Base-by-base conservation (phyloP, 1,140 invertebrate species). In the Heterodera carotae region DNA sequence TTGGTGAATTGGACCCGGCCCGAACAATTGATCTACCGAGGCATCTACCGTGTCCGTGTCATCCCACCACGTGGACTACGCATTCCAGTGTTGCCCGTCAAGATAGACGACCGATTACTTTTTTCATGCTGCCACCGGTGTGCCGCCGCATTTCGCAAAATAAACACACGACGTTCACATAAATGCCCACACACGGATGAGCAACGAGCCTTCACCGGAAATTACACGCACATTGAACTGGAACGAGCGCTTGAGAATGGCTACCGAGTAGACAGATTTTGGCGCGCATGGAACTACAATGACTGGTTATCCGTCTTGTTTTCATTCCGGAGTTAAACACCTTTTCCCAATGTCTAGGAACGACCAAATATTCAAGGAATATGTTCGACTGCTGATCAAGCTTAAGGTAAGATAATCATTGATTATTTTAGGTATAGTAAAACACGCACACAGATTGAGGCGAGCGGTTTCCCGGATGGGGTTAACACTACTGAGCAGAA, bases 151-250 rank as follows among this genome's bases (percentile, higher is more conserved):
- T 56, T 56, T n/a, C 10, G n/a, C 10, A n/a, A 56, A 12, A n/a
- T n/a, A 10, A 10, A 10, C 53, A 56, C 53, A 56, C 10, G 53
- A n/a, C 10, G 53, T 56, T 10, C 53, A 56, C 53, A 56, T n/a
- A 56, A 56, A 10, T 56, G 53, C 53, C 53, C 53, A 56, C 53
- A 56, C 53, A 56, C 53, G n/a, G 53, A 56, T 56, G n/a, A n/a
- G n/a, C n/a, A n/a, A n/a, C n/a, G n/a, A n/a, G n/a, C n/a, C n/a
- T n/a, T n/a, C n/a, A n/a, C n/a, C n/a, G n/a, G n/a, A n/a, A n/a
- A n/a, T n/a, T n/a, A n/a, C n/a, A n/a, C n/a, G n/a, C n/a, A n/a
- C 10, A 12, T 56, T 56, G 53, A 56, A n/a, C 53, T 56, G 53
- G n/a, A 10, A 10, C 10, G n/a, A n/a, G 53, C 53, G 10, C 53